phyloP scores from a whole-genome alignment of 2,888 invertebrate genomes.

The Archips crataeganus region DNA sequence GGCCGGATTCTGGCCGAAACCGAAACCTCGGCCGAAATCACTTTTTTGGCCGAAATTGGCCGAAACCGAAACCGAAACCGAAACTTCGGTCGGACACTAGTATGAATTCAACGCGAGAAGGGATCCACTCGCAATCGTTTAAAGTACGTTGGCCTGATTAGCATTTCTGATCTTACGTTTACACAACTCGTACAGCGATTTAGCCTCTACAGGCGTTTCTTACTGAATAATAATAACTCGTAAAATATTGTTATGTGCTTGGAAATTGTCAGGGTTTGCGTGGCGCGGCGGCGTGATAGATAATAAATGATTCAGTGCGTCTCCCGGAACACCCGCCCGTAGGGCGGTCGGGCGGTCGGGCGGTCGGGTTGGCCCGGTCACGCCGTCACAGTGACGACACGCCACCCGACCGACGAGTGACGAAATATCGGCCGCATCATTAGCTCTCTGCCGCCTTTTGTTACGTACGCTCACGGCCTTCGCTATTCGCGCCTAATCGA shows the following conservation, averaged over 20 bases:
- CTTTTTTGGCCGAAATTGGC: too few species aligned
- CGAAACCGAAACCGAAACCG: too few species aligned
- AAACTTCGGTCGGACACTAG: too few species aligned
- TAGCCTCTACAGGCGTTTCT: constrained; percentile 21
- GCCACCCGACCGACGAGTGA: constrained; percentile 23
- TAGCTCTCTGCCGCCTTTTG: constrained; percentile 28
- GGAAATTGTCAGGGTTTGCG: constrained; percentile 36
- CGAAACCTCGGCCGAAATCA: too few species aligned
- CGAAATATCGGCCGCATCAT: constrained; percentile 39
- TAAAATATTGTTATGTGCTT: constrained; percentile 40
- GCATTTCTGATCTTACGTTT: constrained; percentile 32
- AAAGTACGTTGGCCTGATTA: constrained; percentile 27
- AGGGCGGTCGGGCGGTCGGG: constrained; percentile 8
- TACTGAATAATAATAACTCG: constrained; percentile 38
- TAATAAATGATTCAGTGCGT: constrained; percentile 59
- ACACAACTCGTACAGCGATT: constrained; percentile 30
- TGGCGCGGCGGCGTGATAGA: constrained; percentile 49
- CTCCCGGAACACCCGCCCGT: constrained; percentile 21
- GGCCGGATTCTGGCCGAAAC: too few species aligned
- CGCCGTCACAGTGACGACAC: constrained; percentile 34
- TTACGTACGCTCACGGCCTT: constrained; percentile 30
- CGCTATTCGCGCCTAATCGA: constrained; percentile 34
- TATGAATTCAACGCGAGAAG: constrained; percentile 14
- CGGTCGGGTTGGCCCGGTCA: neutral
- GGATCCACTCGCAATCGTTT: constrained; percentile 10